These are phyloP conservation scores for Cervus canadensis DNA, from an alignment of 2,113 vertebrate genomes.

Conservation along the genomic window DNA sequence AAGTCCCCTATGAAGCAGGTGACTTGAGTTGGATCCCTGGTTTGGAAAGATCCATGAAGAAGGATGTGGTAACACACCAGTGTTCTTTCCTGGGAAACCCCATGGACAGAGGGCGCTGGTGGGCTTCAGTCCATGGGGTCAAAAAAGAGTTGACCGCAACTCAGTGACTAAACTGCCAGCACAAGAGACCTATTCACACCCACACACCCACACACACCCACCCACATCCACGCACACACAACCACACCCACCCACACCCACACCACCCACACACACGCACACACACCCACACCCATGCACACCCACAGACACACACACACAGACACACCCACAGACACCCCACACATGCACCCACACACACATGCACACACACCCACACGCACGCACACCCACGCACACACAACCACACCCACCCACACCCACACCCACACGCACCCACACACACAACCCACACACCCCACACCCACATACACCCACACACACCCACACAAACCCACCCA, in stretches of 20 bases:
- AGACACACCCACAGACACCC: no score
- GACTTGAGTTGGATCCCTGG: not conserved
- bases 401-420: no score
- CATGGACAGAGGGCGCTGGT: not conserved
- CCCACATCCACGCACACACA: no score
- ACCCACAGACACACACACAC: no score
- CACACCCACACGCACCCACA: not conserved
- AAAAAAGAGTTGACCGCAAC: not conserved
- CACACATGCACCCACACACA: no score
- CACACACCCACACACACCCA: not conserved
- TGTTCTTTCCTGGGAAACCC: not conserved
- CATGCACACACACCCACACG: not conserved
- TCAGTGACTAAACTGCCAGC: not conserved
- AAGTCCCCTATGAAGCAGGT: not conserved
- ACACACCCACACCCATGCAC: no score
- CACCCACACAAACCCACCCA: no score
- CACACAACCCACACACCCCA: not conserved
- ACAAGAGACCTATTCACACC: not conserved
- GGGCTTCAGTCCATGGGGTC: not conserved
- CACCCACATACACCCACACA: no score
- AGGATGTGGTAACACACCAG: not conserved
- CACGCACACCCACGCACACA: no score
- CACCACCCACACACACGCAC: no score
- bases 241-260: no score
- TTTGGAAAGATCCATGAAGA: not conserved